Evolutionary conservation across 2,797 vertebrate genomes (phyloP), one percentile per base, ranked within the genome.

Genomic region (Atherinosoma microstoma): DNA sequence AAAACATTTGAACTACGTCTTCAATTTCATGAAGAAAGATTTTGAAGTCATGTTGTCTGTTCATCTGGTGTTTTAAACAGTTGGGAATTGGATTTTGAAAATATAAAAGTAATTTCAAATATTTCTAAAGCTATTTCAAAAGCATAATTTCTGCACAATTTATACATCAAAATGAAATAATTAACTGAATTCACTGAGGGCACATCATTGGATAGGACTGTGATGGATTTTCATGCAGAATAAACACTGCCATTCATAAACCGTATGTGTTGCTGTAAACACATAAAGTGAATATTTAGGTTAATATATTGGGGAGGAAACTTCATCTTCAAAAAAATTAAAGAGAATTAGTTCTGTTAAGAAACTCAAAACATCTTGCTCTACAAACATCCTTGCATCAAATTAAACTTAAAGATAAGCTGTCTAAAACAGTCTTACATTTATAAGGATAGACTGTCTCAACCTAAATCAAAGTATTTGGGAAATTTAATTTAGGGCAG

Each of bases 21-120:
- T 86, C 76, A 88, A 90, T 92, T 87, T 84, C 62, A 89, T 64
- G 75, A 76, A 86, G 90, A 85, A 84, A 86, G 80, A 75, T 82
- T 87, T 66, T 34, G 36, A 86, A 84, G 75, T 82, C 77, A 75
- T 0, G 24, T 69, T 65, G 27, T 78, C 27, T 66, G 27, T 71
- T 79, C 22, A 69, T 80, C 58, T 56, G 29, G 49, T 40, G 69
- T 73, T 75, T 75, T 63, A 64, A 80, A 70, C 13, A 12, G 36
- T 11, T 64, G 40, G 34, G 36, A 59, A 35, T 70, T 36, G 27
- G 12, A 29, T 18, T 35, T 40, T 24, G 32, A 58, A 56, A 45
- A 58, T 15, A 47, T 24, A 35, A 68, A 67, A 22, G 18, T 36
- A 15, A 30, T 51, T 61, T 16, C 12, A 22, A 62, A 61, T 24